phyloP scores from a whole-genome alignment of 2,113 vertebrate species.

The Aspidoscelis tigris region DNA sequence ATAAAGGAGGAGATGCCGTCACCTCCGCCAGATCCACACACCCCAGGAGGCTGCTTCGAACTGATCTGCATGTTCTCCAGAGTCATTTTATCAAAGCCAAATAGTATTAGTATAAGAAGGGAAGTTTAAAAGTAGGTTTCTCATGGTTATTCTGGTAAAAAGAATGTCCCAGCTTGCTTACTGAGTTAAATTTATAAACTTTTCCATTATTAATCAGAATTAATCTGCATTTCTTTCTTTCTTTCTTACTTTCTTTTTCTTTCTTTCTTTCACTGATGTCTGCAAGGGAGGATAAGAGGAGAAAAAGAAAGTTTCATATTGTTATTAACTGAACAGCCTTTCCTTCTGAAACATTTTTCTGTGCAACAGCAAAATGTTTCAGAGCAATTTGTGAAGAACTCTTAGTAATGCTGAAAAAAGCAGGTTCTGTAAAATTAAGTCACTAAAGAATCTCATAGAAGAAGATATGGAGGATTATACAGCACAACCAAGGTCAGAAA shows the following conservation, averaged over 20 bases:
- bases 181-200: background rate
- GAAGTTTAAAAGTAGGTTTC: slow-evolving; percentile 12
- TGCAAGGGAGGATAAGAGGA: background rate
- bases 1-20: too few species aligned
- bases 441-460: background rate
- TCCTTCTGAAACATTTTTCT: background rate
- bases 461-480: background rate
- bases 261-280: background rate
- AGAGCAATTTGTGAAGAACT: background rate
- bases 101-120: slow-evolving; percentile 10
- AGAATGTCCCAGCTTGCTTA: background rate
- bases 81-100: slow-evolving; percentile 1
- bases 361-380: background rate
- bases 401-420: slow-evolving; percentile 11
- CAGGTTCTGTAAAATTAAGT: slow-evolving; percentile 23
- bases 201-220: slow-evolving; percentile 14
- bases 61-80: background rate
- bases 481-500: background rate
- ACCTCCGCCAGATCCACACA: too few species aligned
- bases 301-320: background rate
- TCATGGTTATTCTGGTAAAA: slow-evolving; percentile 14
- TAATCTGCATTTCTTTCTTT: background rate
- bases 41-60: background rate
- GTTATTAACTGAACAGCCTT: slow-evolving; percentile 10
- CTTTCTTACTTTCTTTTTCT: background rate